Base-by-base conservation (phyloP, 2,797 vertebrate genomes). In the Silurus lanzhouensis region DNA sequence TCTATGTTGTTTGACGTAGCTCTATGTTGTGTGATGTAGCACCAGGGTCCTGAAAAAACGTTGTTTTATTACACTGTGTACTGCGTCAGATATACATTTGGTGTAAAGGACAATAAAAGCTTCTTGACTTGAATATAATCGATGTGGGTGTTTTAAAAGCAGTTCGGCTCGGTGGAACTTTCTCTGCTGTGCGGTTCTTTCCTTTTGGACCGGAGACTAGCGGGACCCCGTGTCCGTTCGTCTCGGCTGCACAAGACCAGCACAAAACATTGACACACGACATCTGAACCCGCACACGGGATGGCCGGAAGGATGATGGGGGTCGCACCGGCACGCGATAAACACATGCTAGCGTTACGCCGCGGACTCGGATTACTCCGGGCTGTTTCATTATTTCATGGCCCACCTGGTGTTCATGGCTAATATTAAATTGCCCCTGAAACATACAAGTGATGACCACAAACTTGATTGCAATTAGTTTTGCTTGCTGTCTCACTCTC, bases 201-300 rank as follows among this genome's bases (percentile, higher is more conserved):
- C 67, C 87, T 85, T 86, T 90, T 84, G 92, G 83, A 92, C 88
- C 88, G 83, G 88, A 94, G 93, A 94, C 90, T 93, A 85, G 90
- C 46, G 89, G 90, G 77, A 79, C 83, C 6, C 57, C 15, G 83
- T 79, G 70, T 67, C 71, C 64, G 90, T 89, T 91, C 91, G 93
- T 92, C 91, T 91, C 83, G 84, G 86, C 89, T 88, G 88, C 93
- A 93, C 84, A 89, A 93, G 87, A 86, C 90, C 76, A 87, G 90
- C 94, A 95, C 93, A 94, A 94, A 94, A 95, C 93, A 94, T 93
- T 94, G 93, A 93, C 85, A 92, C 89, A 95, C 89, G 87, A 95
- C 94, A 94, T 91, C 85, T 84, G 90, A 86, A 91, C 93, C 93
- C 90, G 88, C 78, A 87, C 91, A 91, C 90, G 83, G 90, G 92